Conservation (phyloP, 1,140 invertebrate species). For the Linepithema humile region DNA sequence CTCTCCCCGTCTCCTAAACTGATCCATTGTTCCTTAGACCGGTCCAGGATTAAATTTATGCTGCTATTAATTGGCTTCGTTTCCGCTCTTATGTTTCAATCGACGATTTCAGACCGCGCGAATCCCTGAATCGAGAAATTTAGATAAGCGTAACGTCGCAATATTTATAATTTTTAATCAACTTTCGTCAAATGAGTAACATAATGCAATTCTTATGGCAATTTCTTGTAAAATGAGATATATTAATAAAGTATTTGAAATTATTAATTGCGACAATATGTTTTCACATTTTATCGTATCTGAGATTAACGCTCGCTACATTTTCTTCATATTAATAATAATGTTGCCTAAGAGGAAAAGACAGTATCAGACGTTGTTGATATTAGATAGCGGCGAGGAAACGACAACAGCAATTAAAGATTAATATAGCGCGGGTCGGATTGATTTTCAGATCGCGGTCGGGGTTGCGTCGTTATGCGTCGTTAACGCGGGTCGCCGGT, state of each 20-base stretch:
- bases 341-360: neutral
- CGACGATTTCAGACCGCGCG: conserved; percentile 33
- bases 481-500: neutral
- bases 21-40: conserved; percentile 74
- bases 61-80: conserved; percentile 77
- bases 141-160: neutral
- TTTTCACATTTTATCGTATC: neutral
- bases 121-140: neutral
- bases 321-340: conserved; percentile 2
- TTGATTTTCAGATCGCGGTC: neutral
- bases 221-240: neutral
- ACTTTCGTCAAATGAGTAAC: neutral
- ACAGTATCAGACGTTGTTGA: neutral
- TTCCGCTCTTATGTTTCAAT: conserved; percentile 80
- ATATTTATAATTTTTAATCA: neutral
- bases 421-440: neutral
- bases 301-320: neutral
- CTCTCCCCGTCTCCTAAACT: neutral
- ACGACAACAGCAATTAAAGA: conserved; percentile 3
- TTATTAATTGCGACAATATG: neutral
- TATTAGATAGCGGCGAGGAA: neutral
- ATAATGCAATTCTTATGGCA: neutral
- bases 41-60: conserved; percentile 74
- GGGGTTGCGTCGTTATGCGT: conserved; percentile 36
- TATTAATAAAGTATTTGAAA: neutral